Base-by-base conservation (phyloP, 1,140 invertebrate genomes). In the Papilio dardanus region DNA sequence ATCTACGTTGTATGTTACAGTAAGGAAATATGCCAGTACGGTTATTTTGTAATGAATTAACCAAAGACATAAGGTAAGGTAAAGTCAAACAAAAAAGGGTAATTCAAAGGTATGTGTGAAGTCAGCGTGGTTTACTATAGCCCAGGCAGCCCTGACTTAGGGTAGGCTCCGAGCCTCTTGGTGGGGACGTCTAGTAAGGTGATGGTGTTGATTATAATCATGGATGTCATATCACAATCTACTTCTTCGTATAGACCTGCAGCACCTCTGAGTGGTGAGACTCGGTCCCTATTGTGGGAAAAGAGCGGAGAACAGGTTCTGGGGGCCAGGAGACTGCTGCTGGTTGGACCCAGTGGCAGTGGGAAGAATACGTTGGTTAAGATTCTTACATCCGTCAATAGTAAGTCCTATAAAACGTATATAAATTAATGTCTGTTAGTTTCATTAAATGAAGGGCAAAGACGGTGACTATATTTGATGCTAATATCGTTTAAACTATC, bases 241-340 rank as follows among this genome's bases (percentile, higher is more conserved):
- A 46, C 31, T 30, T 37, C 16, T 31, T 54, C n/a, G 71, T 79
- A 12, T 54, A 89, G 88, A 54, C 40, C 58, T 69, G 73, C 82
- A 19, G 31, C 74, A 12, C 83, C 83, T 28, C 83, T 76, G 24
- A 74, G 76, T 30, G 87, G 84, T 3, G 88, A 91, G 74, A 83
- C 76, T 4, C 83, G 82, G 73, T 35, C 71, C 6, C n/a, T 86
- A 1, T 91, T 88, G 88, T 91, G 89, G 89, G 88, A 89, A 31
- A 83, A 65, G 54, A 88, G 88, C 50, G 71, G 79, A 5, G 84
- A 87, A 31, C 46, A 83, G 2, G 62, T 28, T 2, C 81, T 82
- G 6, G 85, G 87, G 1, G 81, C 77, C 33, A 80, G 79, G 30
- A 81, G 75, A 58, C 79, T 87, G 4, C 68, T 91, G 33, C 30